phyloP scores from a whole-genome alignment of 30 jellyfish, hydroid and myxozoan species.

The Aurelia sp. region DNA sequence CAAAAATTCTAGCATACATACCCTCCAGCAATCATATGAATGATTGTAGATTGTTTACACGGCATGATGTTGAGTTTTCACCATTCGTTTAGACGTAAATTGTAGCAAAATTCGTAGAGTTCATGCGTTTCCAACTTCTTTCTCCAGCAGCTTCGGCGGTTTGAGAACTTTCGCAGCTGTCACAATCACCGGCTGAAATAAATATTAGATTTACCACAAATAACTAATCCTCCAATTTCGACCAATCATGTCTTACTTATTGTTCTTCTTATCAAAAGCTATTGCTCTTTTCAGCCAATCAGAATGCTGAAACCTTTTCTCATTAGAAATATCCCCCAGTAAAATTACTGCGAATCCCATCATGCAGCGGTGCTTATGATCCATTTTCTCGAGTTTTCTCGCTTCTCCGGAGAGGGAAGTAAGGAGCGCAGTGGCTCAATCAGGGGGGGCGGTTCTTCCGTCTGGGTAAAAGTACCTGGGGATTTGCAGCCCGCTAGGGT shows the following conservation, averaged over 20 bases:
- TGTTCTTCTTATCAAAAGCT: background rate
- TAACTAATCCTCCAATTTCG: background rate
- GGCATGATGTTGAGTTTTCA: conserved; percentile 33
- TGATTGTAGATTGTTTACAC: conserved; percentile 42
- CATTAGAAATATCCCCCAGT: background rate
- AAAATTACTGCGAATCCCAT: background rate
- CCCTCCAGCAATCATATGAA: conserved; percentile 83
- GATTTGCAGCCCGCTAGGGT: no score
- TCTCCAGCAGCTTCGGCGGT: background rate
- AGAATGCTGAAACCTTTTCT: background rate
- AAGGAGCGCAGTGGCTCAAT: no score
- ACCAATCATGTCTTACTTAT: background rate
- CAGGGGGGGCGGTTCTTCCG: no score
- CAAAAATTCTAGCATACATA: background rate
- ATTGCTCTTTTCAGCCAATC: background rate
- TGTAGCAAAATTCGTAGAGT: background rate
- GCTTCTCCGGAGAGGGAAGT: no score
- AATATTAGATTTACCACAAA: background rate
- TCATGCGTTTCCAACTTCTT: background rate
- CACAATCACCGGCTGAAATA: background rate
- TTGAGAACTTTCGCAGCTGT: background rate
- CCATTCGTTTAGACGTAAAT: background rate
- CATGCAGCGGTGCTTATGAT: no score
- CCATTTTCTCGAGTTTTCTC: no score
- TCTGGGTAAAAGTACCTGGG: no score